phyloP scores from a whole-genome alignment of 2,888 invertebrate genomes.

The Monopis laevigella region DNA sequence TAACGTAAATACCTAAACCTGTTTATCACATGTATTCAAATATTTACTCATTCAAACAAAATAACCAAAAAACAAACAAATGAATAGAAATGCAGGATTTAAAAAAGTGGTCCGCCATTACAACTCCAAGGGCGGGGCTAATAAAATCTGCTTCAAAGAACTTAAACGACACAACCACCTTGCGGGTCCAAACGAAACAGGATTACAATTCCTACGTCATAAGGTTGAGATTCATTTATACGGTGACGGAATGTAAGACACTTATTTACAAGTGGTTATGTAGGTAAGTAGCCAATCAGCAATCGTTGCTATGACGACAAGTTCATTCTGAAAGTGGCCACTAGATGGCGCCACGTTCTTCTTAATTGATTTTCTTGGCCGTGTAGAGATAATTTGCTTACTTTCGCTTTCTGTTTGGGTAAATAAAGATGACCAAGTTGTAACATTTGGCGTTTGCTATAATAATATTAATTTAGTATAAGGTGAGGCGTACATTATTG shows the following conservation, averaged over 20 bases:
- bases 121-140: slow-evolving; percentile 56
- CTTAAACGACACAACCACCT: no score
- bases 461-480: no score
- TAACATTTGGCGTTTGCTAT: no score
- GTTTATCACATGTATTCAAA: background rate
- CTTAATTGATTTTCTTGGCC: no score
- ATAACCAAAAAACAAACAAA: background rate
- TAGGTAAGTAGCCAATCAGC: slow-evolving; percentile 51
- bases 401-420: no score
- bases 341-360: slow-evolving; percentile 51
- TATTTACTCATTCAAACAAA: background rate
- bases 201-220: background rate
- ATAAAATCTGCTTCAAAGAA: slow-evolving; percentile 32
- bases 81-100: background rate
- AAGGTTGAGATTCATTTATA: background rate
- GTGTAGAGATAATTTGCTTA: no score
- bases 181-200: no score
- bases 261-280: background rate
- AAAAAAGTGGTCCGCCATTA: slow-evolving; percentile 45
- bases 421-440: no score
- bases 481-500: no score
- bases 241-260: background rate
- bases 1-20: no score
- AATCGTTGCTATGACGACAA: slow-evolving; percentile 50
- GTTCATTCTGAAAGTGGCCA: slow-evolving; percentile 26